Conservation (phyloP, 2,797 vertebrate genomes). For the Hoplostethus atlanticus region DNA sequence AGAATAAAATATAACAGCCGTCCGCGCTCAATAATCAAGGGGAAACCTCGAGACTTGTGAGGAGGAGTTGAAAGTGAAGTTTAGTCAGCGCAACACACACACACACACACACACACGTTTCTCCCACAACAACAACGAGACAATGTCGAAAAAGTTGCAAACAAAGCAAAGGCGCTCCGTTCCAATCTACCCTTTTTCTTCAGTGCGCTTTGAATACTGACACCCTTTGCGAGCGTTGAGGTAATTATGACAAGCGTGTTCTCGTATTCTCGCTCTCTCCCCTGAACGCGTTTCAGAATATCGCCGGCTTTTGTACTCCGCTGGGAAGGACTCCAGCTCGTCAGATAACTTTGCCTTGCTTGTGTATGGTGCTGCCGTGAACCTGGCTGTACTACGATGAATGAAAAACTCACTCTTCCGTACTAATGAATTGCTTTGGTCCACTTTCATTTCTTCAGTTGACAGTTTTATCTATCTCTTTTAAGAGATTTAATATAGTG, state of each 20-base stretch:
- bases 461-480: constrained; percentile 79
- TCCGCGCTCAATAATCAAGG: constrained; percentile 11
- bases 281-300: constrained; percentile 36
- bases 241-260: constrained; percentile 51
- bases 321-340: constrained; percentile 38
- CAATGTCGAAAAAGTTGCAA: constrained; percentile 65
- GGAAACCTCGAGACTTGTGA: constrained; percentile 3
- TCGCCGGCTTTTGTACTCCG: constrained; percentile 17
- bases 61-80: constrained; percentile 2
- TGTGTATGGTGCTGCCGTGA: neutral
- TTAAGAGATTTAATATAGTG: constrained; percentile 77
- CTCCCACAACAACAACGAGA: constrained; percentile 45
- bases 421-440: constrained; percentile 76
- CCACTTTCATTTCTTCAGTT: constrained; percentile 83
- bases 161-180: constrained; percentile 48
- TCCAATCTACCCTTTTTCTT: constrained; percentile 47
- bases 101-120: constrained; percentile 20
- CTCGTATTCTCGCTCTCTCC: constrained; percentile 35
- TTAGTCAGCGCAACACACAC: no score
- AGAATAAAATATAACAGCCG: no score
- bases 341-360: constrained; percentile 14
- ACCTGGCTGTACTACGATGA: constrained; percentile 12
- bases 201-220: constrained; percentile 37
- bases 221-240: constrained; percentile 31
- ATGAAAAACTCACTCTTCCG: constrained; percentile 49